A percentile compares a stretch with the other conserved stretches of the same genome.
Conservation (phyloP, 53 echinoderm and acorn worm genomes). For the Henricia sp. region DNA sequence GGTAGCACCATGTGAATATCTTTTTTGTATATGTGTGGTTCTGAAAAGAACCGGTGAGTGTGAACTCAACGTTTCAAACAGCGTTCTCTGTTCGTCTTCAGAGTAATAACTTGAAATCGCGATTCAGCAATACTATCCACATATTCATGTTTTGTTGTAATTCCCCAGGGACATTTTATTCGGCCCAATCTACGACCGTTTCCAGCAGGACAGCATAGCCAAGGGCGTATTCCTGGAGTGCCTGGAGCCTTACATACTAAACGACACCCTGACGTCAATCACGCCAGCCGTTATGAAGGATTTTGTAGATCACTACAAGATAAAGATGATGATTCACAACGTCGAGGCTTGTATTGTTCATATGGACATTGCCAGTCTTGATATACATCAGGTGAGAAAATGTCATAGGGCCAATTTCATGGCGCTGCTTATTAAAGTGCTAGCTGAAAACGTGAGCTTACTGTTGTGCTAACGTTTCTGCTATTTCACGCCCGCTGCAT, state of each 20-base stretch:
- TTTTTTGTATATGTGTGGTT: too few relatives aligned
- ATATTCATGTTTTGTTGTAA: neutral
- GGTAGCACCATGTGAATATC: too few relatives aligned
- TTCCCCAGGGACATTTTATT: conserved; percentile 84
- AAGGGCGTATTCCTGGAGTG: conserved; percentile 96
- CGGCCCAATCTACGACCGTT: conserved; percentile 84
- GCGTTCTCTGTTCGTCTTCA: too few relatives aligned
- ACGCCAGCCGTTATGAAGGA: conserved; percentile 97
- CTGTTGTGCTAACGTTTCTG: neutral
- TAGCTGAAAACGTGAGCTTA: neutral
- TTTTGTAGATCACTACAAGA: conserved; percentile 93
- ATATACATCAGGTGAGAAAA: conserved; percentile 89
- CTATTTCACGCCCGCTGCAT: neutral
- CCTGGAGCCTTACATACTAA: conserved; percentile 97
- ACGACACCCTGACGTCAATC: conserved; percentile 88
- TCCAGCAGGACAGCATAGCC: conserved; percentile 90
- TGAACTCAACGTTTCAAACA: too few relatives aligned
- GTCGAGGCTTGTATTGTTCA: conserved; percentile 99
- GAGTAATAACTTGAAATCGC: too few relatives aligned
- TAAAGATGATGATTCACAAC: conserved; percentile 86
- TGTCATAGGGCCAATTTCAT: neutral
- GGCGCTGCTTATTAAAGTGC: neutral
- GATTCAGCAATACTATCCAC: too few relatives aligned
- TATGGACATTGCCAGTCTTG: conserved; percentile 95
- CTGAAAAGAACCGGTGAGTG: too few relatives aligned